Evolutionary conservation across 2,797 vertebrate species (phyloP).

Genomic region (Hippopotamyrus pictus): DNA sequence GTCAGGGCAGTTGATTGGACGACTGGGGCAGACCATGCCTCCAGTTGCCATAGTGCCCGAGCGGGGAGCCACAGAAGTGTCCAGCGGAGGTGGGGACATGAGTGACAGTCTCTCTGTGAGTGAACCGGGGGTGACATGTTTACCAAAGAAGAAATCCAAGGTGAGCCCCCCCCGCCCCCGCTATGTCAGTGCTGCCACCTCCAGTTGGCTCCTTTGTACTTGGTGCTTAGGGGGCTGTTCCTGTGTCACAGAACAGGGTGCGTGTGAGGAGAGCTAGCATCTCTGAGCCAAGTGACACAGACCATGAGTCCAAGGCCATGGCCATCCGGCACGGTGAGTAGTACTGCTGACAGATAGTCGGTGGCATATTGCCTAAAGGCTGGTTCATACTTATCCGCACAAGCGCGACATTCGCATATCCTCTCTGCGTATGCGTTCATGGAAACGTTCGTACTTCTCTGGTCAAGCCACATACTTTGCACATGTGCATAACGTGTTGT

Average conservation of each 20-base stretch:
- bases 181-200: neutral
- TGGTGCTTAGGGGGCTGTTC: neutral
- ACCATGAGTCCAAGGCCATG: constrained; percentile 52
- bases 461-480: neutral
- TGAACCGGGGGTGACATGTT: constrained; percentile 46
- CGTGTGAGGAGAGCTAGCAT: constrained; percentile 84
- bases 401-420: neutral
- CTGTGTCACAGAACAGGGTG: constrained; percentile 59
- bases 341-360: neutral
- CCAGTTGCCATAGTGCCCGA: constrained; percentile 32
- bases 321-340: constrained; percentile 47
- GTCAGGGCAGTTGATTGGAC: constrained; percentile 37
- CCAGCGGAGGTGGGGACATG: constrained; percentile 76
- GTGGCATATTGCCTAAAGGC: neutral
- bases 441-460: neutral
- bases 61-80: constrained; percentile 62
- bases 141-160: constrained; percentile 66
- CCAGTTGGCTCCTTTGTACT: neutral
- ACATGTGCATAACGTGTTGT: neutral
- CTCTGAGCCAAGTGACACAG: constrained; percentile 89
- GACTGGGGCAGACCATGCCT: constrained; percentile 29
- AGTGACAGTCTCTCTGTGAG: constrained; percentile 74
- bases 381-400: neutral
- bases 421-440: neutral
- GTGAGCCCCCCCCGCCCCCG: constrained; percentile 43